Percentiles rank a stretch among this genome's conserved stretches.
phyloP scores from a whole-genome alignment of 2,888 invertebrate species.

The Hydrotaea cyrtoneurina region DNA sequence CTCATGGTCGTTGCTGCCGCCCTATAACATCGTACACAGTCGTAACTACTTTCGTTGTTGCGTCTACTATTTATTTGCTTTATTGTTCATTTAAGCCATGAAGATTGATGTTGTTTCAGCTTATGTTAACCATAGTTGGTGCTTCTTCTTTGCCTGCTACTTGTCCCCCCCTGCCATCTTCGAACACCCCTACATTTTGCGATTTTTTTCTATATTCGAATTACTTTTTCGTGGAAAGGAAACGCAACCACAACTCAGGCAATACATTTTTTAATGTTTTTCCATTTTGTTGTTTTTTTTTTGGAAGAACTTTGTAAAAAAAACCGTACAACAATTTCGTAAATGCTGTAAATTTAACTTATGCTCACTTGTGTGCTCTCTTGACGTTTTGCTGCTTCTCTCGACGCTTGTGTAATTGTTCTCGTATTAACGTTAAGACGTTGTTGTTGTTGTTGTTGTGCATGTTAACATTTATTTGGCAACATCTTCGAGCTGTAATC shows the following conservation, averaged over 20 bases:
- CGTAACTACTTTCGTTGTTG: constrained; percentile 8
- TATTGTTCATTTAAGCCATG: constrained; percentile 55
- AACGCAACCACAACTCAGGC: neutral
- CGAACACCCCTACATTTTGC: neutral
- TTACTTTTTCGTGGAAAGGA: constrained; percentile 23
- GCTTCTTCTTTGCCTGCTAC: neutral
- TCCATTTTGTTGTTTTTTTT: too few relatives aligned
- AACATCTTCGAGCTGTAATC: constrained; percentile 47
- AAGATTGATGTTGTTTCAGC: constrained; percentile 61
- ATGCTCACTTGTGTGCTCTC: constrained; percentile 7
- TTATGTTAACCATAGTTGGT: constrained; percentile 11
- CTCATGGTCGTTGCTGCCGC: neutral
- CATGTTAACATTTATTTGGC: constrained; percentile 65
- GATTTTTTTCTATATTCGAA: neutral
- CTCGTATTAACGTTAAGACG: constrained; percentile 23
- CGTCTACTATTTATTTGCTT: constrained; percentile 50
- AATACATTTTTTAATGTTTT: constrained; percentile 21
- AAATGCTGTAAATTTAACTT: constrained; percentile 25
- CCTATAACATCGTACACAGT: neutral
- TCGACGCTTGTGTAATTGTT: constrained; percentile 23
- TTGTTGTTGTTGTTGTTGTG: constrained; percentile 48
- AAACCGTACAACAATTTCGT: neutral
- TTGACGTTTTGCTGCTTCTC: neutral
- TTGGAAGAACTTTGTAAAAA: neutral
- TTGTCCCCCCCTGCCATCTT: neutral